These are phyloP conservation scores for Agriopis aurantiaria DNA, from an alignment of 2,888 invertebrate species.

Conservation along the genomic window DNA sequence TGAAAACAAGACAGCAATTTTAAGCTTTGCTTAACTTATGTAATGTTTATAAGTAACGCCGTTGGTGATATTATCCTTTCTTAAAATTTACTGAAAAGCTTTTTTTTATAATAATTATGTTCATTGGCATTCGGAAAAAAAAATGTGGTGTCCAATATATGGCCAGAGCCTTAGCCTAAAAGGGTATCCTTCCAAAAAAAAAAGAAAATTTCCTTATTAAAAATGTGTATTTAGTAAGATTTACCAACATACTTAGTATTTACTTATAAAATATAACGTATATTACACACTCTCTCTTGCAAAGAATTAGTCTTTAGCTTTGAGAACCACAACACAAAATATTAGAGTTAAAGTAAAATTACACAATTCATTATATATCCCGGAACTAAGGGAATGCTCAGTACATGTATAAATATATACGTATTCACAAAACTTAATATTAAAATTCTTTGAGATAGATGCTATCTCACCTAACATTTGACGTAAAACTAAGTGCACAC, in stretches of 20 bases:
- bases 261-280: conserved; percentile 23
- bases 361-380: conserved; percentile 22
- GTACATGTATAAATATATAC: conserved; percentile 6
- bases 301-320: conserved; percentile 9
- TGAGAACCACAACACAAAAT: conserved; percentile 15
- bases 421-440: conserved; percentile 29
- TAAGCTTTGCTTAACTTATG: no score
- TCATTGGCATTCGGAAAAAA: no score
- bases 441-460: conserved; percentile 47
- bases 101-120: no score
- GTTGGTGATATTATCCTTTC: no score
- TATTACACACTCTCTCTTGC: conserved; percentile 11
- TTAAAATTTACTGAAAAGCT: no score
- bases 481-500: conserved; percentile 26
- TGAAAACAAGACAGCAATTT: no score
- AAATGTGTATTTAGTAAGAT: conserved; percentile 23
- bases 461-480: conserved; percentile 43
- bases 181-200: not conserved
- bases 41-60: no score
- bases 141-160: no score
- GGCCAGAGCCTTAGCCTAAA: no score
- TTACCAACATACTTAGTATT: conserved; percentile 19
- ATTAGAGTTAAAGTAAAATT: conserved; percentile 4
- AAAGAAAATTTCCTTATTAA: conserved; percentile 15
- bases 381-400: conserved; percentile 33